phyloP scores from a whole-genome alignment of 2,113 vertebrate genomes.

The Leucoraja erinaceus region DNA sequence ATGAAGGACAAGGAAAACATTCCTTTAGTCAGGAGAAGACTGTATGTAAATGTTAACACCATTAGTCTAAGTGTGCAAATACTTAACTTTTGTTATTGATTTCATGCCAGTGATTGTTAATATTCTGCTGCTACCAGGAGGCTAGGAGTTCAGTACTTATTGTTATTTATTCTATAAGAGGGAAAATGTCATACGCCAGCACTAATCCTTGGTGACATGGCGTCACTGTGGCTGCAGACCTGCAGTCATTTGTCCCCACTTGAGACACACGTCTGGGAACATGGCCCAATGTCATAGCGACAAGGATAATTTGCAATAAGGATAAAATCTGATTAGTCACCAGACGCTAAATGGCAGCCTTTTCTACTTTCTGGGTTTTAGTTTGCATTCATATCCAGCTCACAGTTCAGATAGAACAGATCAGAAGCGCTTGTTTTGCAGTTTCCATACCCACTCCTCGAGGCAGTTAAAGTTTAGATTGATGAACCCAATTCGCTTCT shows the following conservation, averaged over 20 bases:
- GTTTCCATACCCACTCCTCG: not conserved
- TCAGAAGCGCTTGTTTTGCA: not conserved
- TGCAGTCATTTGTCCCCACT: constrained; percentile 18
- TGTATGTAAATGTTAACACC: constrained; percentile 9
- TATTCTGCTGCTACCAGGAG: constrained; percentile 13
- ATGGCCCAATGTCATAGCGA: not conserved
- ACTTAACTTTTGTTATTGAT: constrained; percentile 31
- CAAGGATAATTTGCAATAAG: constrained; percentile 28
- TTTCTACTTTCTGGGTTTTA: constrained; percentile 1
- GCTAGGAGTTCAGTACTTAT: constrained; percentile 16
- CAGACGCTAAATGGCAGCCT: constrained; percentile 18
- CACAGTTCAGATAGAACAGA: not conserved
- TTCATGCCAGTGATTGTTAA: constrained; percentile 31
- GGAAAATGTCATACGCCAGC: constrained; percentile 27
- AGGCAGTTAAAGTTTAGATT: not conserved
- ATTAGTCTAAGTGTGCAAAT: constrained; percentile 30
- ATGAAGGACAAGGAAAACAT: not conserved
- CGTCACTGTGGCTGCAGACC: constrained; percentile 23
- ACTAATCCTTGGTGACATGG: constrained; percentile 31
- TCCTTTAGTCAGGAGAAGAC: not conserved
- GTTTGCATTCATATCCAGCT: constrained; percentile 3
- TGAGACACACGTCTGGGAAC: constrained; percentile 30
- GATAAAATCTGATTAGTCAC: constrained; percentile 33
- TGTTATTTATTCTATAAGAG: constrained; percentile 35
- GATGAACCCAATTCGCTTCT: not conserved